phyloP scores from a whole-genome alignment of 2,113 vertebrate species.

The Oxyura jamaicensis region DNA sequence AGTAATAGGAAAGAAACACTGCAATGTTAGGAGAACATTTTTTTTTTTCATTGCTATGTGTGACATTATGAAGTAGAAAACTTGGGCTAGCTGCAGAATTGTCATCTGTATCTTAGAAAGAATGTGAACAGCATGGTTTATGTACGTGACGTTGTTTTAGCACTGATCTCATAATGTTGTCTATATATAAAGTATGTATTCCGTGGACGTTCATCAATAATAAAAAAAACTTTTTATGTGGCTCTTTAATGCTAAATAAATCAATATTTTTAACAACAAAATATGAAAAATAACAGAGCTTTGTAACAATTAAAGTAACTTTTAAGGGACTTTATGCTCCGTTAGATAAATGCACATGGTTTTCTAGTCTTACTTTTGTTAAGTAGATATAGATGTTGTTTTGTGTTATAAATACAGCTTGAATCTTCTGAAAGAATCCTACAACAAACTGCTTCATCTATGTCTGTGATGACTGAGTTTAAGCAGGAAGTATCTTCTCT shows the following conservation, averaged over 20 bases:
- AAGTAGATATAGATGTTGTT: constrained; percentile 79
- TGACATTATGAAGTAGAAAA: not conserved
- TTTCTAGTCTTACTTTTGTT: constrained; percentile 36
- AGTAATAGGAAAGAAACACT: not conserved
- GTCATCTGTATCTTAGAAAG: not conserved
- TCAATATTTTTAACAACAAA: not conserved
- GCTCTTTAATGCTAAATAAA: not conserved
- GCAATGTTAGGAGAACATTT: not conserved
- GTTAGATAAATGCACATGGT: constrained; percentile 23
- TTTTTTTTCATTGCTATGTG: not conserved
- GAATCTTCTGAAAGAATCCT: constrained; percentile 84
- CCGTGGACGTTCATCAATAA: not conserved
- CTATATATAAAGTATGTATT: not conserved
- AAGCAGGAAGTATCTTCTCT: constrained; percentile 83
- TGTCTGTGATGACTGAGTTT: constrained; percentile 80
- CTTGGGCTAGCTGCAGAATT: not conserved
- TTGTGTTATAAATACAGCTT: constrained; percentile 96
- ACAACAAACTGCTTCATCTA: constrained; percentile 76
- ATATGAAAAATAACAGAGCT: not conserved
- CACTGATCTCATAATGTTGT: not conserved
- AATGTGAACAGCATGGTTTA: not conserved
- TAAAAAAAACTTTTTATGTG: not conserved
- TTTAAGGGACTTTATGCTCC: not conserved
- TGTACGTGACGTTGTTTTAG: not conserved
- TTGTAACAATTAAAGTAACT: not conserved